Evolutionary conservation across 35 echinoderm and acorn worm genomes (phyloP).

Genomic region (Holothuria glaberrima): DNA sequence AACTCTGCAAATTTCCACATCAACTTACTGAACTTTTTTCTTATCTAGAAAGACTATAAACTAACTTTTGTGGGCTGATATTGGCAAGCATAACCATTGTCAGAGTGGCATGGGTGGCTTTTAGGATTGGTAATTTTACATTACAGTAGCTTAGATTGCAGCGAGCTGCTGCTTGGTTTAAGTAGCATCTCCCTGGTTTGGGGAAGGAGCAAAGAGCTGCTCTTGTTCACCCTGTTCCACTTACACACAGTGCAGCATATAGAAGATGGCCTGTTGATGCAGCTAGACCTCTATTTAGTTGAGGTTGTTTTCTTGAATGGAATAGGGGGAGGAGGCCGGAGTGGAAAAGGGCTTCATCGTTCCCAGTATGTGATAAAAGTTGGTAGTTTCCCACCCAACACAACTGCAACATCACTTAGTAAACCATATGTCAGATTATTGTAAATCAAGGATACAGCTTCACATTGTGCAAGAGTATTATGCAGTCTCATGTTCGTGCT

Average conservation of each 20-base stretch:
- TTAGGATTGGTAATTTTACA: not conserved
- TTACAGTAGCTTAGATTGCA: not conserved
- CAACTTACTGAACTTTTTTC: not conserved
- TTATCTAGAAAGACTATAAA: conserved; percentile 8
- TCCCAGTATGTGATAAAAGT: conserved; percentile 11
- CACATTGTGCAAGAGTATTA: not conserved
- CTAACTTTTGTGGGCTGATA: not conserved
- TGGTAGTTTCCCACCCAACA: not conserved
- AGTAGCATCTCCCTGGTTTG: too few species aligned
- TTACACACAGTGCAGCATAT: not conserved
- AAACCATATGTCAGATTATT: not conserved
- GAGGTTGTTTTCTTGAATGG: not conserved
- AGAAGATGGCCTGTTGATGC: not conserved
- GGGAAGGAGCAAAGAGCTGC: not conserved
- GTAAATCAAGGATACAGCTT: not conserved
- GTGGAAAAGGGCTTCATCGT: not conserved
- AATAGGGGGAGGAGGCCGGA: not conserved
- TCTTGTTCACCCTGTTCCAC: not conserved
- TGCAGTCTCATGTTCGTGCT: not conserved
- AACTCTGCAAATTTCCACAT: not conserved
- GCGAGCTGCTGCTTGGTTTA: too few species aligned
- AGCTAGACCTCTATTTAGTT: not conserved
- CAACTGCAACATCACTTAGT: too few species aligned
- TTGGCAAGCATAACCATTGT: not conserved
- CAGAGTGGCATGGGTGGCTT: not conserved